A percentile compares a stretch with the other conserved stretches of the same genome.
phyloP scores from a whole-genome alignment of 2,888 invertebrate species.

The Hyles lineata region DNA sequence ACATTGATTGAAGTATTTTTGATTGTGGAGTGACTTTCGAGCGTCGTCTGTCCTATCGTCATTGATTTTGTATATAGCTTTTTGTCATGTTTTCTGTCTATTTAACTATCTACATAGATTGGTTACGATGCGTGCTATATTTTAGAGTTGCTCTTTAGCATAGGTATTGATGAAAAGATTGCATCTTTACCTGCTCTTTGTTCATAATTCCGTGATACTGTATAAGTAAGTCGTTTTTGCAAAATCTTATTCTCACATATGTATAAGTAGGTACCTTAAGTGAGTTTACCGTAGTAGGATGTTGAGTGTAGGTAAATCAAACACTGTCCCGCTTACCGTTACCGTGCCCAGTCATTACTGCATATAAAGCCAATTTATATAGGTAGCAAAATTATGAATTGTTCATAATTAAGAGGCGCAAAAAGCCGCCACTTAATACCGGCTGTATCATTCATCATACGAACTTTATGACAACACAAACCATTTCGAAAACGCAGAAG shows the following conservation, averaged over 20 bases:
- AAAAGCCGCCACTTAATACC: neutral
- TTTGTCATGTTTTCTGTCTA: too few relatives aligned
- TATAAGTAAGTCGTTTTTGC: too few relatives aligned
- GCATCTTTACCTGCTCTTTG: too few relatives aligned
- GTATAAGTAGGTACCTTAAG: neutral
- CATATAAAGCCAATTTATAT: neutral
- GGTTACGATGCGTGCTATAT: too few relatives aligned
- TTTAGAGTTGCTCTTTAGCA: too few relatives aligned
- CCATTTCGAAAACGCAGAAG: neutral
- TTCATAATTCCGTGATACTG: too few relatives aligned
- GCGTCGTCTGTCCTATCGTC: too few relatives aligned
- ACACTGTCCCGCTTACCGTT: neutral
- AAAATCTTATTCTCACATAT: neutral
- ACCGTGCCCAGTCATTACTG: neutral
- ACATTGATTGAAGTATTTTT: too few relatives aligned
- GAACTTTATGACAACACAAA: neutral
- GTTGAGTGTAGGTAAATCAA: constrained; percentile 3
- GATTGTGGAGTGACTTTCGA: too few relatives aligned
- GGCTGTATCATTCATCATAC: neutral
- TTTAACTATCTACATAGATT: too few relatives aligned
- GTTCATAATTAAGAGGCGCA: neutral
- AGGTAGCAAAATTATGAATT: neutral
- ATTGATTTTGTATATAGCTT: too few relatives aligned
- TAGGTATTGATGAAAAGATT: too few relatives aligned
- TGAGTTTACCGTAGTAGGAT: neutral